Evolutionary conservation across 2,797 vertebrate species (phyloP).

Genomic region (Hoplostethus atlanticus): DNA sequence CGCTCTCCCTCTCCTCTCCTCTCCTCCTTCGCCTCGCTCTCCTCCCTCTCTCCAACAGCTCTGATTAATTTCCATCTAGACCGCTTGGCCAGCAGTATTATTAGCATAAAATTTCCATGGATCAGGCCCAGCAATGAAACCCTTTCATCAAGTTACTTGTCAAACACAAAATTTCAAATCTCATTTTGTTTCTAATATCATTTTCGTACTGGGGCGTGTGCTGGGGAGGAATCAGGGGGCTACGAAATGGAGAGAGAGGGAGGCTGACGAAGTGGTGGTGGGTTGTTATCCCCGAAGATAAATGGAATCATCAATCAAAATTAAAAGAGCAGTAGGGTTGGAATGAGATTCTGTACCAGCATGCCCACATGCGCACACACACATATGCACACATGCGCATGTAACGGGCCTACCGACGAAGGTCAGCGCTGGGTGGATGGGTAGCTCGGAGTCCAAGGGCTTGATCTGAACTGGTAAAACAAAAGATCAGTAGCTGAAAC

Average conservation of each 20-base stretch:
- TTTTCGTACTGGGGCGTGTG: constrained; percentile 78
- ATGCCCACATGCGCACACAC: constrained; percentile 10
- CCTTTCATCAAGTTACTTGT: constrained; percentile 89
- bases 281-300: constrained; percentile 82
- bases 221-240: constrained; percentile 50
- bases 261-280: constrained; percentile 31
- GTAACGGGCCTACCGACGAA: constrained; percentile 49
- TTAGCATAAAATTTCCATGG: constrained; percentile 90
- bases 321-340: constrained; percentile 72
- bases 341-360: constrained; percentile 63
- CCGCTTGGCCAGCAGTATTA: constrained; percentile 84
- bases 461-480: constrained; percentile 34
- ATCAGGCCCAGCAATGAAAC: constrained; percentile 86
- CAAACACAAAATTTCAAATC: constrained; percentile 90
- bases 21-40: constrained; percentile 29
- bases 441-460: constrained; percentile 5
- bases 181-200: constrained; percentile 91
- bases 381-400: constrained; percentile 14
- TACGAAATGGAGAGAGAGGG: constrained; percentile 38
- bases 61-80: constrained; percentile 89
- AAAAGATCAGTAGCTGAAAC: constrained; percentile 29
- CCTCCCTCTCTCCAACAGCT: constrained; percentile 49
- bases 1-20: constrained; percentile 32
- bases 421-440: constrained; percentile 54
- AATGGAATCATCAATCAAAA: constrained; percentile 88